phyloP scores from a whole-genome alignment of 2,113 vertebrate species.

The Labeo rohita region DNA sequence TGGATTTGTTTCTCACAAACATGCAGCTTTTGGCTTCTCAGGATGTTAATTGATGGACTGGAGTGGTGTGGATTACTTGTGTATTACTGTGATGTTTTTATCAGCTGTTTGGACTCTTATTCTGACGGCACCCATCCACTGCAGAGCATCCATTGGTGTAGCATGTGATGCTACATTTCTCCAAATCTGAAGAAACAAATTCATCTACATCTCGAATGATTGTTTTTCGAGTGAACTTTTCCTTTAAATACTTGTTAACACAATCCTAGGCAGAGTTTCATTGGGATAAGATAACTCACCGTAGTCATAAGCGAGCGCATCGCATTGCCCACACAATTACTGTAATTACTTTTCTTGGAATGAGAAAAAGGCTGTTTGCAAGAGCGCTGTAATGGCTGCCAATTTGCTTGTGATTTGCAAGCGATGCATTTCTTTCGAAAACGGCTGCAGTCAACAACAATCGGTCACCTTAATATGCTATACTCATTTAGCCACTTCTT shows the following conservation, averaged over 20 bases:
- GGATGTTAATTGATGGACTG: too few species aligned
- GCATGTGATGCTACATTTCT: too few species aligned
- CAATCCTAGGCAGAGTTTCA: background rate
- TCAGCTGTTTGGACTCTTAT: too few species aligned
- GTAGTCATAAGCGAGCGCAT: background rate
- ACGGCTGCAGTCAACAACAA: constrained; percentile 6
- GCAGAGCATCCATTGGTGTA: too few species aligned
- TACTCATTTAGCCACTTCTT: background rate
- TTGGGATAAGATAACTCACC: background rate
- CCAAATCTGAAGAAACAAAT: too few species aligned
- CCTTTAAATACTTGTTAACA: background rate
- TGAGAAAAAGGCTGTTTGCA: constrained; percentile 22
- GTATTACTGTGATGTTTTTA: too few species aligned
- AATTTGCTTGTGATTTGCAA: constrained; percentile 33
- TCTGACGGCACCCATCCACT: too few species aligned
- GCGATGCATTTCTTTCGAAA: constrained; percentile 2
- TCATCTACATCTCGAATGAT: too few species aligned
- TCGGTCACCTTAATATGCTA: background rate
- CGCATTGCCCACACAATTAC: constrained; percentile 12
- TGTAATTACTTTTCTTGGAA: constrained; percentile 28
- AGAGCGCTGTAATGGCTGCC: background rate
- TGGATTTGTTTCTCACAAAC: too few species aligned
- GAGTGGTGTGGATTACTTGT: too few species aligned
- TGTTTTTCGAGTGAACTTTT: too few species aligned
- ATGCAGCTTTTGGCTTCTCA: too few species aligned